phyloP scores from a whole-genome alignment of 2,113 vertebrate species.

The Cyprinodon variegatus region DNA sequence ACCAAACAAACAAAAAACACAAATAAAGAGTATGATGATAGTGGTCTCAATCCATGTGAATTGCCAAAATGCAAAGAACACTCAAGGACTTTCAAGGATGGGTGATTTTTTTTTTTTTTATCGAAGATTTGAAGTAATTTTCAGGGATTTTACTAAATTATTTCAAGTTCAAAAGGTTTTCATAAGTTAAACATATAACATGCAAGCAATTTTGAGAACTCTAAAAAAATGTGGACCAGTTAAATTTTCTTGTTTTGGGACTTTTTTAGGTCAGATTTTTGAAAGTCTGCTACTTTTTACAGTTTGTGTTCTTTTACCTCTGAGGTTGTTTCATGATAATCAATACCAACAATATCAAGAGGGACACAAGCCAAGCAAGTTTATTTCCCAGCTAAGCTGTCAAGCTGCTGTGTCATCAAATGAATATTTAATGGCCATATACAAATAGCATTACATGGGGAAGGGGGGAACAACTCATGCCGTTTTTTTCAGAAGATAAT shows the following conservation, averaged over 20 bases:
- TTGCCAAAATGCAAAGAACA: too few species aligned
- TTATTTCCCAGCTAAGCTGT: conserved; percentile 39
- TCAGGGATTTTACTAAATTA: too few species aligned
- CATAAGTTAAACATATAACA: too few species aligned
- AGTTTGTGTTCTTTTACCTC: conserved; percentile 13
- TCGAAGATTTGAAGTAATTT: too few species aligned
- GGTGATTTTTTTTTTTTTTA: too few species aligned
- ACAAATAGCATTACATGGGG: conserved; percentile 54
- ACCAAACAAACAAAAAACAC: too few species aligned
- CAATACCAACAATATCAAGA: conserved; percentile 48
- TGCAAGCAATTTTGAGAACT: not conserved
- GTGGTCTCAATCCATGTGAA: too few species aligned
- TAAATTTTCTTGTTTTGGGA: too few species aligned
- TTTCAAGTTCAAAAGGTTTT: too few species aligned
- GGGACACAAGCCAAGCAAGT: conserved; percentile 48
- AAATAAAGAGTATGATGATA: too few species aligned
- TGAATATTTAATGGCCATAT: conserved; percentile 64
- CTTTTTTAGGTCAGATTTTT: not conserved
- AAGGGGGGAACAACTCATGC: conserved; percentile 31
- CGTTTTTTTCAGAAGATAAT: conserved; percentile 55
- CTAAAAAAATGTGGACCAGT: too few species aligned
- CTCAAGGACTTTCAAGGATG: too few species aligned
- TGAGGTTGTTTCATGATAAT: conserved; percentile 49
- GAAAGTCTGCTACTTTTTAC: not conserved
- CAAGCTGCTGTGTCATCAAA: conserved; percentile 50